Evolutionary conservation across 2,888 invertebrate genomes (phyloP), one percentile per base, ranked within the genome.

Genomic region (Trissolcus japonicus): DNA sequence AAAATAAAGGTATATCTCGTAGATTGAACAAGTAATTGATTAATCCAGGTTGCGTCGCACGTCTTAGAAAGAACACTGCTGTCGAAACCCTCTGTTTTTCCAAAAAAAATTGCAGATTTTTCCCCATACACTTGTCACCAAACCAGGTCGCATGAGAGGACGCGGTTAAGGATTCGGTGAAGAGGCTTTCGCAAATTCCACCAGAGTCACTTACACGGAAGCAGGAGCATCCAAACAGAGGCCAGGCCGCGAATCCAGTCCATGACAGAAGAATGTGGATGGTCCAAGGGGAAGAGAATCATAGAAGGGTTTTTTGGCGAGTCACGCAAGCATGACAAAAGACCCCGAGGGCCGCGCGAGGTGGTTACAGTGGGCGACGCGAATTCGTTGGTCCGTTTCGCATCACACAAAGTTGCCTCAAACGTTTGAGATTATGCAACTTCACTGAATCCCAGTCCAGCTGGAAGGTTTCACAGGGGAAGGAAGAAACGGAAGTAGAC

Each of bases 291-390:
- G 46, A 57, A 29, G 29, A 55, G 54, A 57, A 59, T 66, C 67
- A 62, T 59, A 46, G 53, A 66, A 57, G 35, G 35, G 35, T 19
- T 41, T 35, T 69, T 69, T 61, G 60, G 43, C 48, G 55, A 54
- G 63, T 77, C 63, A 73, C 63, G 67, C 77, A 62, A 67, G 67
- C 77, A 72, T 67, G 66, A 59, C 77, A 71, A 61, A 57, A 51
- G 51, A 48, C 53, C 57, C 57, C 63, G 35, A 57, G 67, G 43
- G 60, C 53, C 62, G 67, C 57, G 67, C 56, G 61, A 62, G 50
- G 62, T 62, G 61, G 67, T 74, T 67, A 67, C 62, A 60, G 25
- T 40, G 17, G n/a, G 19, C 54, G 68, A 14, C 59, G 60, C 21
- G 4, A 60, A 6, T 43, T 46, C 17, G 48, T 54, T 17, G 56